Base-by-base conservation (phyloP, 2,888 invertebrate genomes). In the Phytoseiulus persimilis region DNA sequence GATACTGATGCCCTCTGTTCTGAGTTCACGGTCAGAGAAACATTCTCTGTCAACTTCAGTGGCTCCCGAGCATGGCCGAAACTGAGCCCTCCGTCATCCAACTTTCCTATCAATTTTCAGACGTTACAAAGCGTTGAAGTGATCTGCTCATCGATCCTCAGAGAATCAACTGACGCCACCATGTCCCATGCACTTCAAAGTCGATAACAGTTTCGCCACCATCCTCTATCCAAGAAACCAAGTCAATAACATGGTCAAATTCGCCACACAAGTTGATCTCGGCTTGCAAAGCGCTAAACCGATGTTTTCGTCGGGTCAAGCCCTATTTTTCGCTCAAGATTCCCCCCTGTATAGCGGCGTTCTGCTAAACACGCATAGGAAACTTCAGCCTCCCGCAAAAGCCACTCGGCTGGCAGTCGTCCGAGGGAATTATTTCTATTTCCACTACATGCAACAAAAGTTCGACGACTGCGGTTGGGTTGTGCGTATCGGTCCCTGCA, bases 401-500 rank as follows among this genome's bases (percentile, higher is more conserved):
- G 33, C 33, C 18, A 45, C 32, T 87, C 31, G 32, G n/a, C 92
- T 92, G 87, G 92, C 92, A 31, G 89, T 93, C 33, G 94, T 99
- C 1, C 94, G 95, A 91, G 99, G 99, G 0, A 94, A 95, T 91
- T 99, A 99, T 92, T 94, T 95, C 31, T 99, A 99, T 93, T 96
- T 97, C 92, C 99, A 99, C 93, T 99, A 99, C 93, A 96, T 97
- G 95, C 98, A 98, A 93, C 96, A 98, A 92, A 94, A 95, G 91
- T 95, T 97, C 92, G 96, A 98, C 93, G 99, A 99, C 92, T 95
- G 96, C 92, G 98, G 98, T n/a, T 99, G 99, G 99, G 99, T 5
- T 99, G 99, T 94, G 99, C 99, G 0, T 99, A 99, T 92, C 95
- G 99, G 90, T 98, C 98, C 0, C 94, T 99, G 92, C 99, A 99